These are phyloP conservation scores for Phortica variegata DNA, from an alignment of 1,140 invertebrate species.

Conservation along the genomic window DNA sequence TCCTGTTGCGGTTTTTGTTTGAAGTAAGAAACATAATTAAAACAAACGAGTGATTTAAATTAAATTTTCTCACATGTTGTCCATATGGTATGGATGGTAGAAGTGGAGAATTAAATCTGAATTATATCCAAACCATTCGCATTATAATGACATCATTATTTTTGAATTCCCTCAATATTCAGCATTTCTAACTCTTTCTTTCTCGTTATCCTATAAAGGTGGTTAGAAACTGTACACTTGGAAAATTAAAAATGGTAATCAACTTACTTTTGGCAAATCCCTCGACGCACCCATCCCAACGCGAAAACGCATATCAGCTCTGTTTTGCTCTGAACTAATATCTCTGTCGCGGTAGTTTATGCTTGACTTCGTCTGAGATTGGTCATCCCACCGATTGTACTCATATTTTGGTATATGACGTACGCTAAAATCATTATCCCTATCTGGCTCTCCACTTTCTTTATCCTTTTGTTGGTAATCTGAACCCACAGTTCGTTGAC, in stretches of 20 bases:
- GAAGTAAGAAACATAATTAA: slow-evolving; percentile 25
- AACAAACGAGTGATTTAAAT: too few species aligned
- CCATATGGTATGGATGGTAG: too few species aligned
- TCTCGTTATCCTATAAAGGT: slow-evolving; percentile 42
- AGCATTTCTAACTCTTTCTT: slow-evolving; percentile 41
- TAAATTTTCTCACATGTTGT: too few species aligned
- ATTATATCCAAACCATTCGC: too few species aligned
- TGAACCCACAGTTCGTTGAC: slow-evolving; percentile 19
- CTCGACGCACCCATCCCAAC: slow-evolving; percentile 29
- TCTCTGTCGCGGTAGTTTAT: slow-evolving; percentile 37
- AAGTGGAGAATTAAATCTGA: too few species aligned
- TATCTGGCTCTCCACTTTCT: slow-evolving; percentile 38
- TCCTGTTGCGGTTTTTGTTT: too few species aligned
- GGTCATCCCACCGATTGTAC: slow-evolving; percentile 37
- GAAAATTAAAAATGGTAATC: too few species aligned
- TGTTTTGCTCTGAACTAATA: slow-evolving; percentile 39
- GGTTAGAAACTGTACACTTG: too few species aligned
- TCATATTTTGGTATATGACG: slow-evolving; percentile 30
- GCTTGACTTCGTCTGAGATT: slow-evolving; percentile 29
- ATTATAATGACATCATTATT: too few species aligned
- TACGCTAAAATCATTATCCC: slow-evolving; percentile 41
- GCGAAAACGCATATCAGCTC: slow-evolving; percentile 34
- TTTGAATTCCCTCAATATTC: too few species aligned
- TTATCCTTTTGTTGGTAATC: slow-evolving; percentile 38
- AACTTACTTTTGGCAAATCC: slow-evolving; percentile 41